Percentiles rank a stretch among this genome's conserved stretches.
Conservation (phyloP, 2,888 invertebrate genomes). For the Limnephilus lunatus region DNA sequence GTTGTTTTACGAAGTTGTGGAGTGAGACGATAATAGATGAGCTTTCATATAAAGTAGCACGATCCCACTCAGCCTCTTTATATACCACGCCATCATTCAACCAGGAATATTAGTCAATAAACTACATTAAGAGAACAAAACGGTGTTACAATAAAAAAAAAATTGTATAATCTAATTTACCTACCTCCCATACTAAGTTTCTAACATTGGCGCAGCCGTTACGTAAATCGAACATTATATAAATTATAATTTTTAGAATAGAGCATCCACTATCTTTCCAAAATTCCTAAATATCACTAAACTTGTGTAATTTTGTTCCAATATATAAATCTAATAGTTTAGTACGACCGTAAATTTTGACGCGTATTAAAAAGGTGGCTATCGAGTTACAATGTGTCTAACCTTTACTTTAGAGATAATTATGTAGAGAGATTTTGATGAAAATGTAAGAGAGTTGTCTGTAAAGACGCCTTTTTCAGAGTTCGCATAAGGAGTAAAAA, state of each 20-base stretch:
- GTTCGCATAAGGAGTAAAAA: background rate
- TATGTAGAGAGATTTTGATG: background rate
- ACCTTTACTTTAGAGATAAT: background rate
- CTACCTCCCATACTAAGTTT: too few species aligned
- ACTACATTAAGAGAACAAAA: too few species aligned
- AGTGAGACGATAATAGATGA: too few species aligned
- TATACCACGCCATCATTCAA: too few species aligned
- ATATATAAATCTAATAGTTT: slow-evolving; percentile 35
- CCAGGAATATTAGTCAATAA: too few species aligned
- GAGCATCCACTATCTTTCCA: background rate
- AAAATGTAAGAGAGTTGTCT: background rate
- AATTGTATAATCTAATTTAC: too few species aligned
- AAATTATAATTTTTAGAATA: background rate
- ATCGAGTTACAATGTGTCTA: background rate
- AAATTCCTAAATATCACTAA: background rate
- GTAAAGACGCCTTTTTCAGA: background rate
- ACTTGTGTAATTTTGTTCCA: background rate
- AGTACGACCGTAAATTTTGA: slow-evolving; percentile 50
- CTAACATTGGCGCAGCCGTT: too few species aligned
- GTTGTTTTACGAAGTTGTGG: too few species aligned
- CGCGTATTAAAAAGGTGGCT: background rate
- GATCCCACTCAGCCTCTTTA: too few species aligned
- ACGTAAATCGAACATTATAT: background rate
- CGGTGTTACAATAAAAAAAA: too few species aligned
- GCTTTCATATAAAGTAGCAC: too few species aligned